Evolutionary conservation across 2,797 vertebrate species (phyloP).

Genomic region (Helostoma temminkii): DNA sequence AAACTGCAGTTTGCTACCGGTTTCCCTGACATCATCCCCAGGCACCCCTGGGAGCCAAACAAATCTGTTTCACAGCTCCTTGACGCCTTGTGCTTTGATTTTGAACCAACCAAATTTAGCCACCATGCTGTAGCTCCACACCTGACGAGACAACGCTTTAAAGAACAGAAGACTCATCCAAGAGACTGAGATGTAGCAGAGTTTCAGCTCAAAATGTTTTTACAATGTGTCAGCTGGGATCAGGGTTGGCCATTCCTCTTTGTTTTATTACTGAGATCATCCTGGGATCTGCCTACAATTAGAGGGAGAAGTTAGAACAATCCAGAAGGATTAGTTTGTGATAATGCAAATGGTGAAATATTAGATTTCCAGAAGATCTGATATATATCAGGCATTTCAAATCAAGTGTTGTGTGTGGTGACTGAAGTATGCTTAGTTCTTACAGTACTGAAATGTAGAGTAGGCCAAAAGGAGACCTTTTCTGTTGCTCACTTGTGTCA

Average conservation of each 20-base stretch:
- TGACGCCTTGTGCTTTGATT: neutral
- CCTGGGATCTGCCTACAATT: neutral
- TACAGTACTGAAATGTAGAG: no score
- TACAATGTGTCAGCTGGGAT: slow-evolving; percentile 25
- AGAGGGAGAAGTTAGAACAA: neutral
- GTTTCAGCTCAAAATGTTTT: slow-evolving; percentile 64
- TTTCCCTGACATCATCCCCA: neutral
- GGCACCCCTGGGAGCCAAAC: neutral
- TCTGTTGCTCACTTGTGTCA: slow-evolving; percentile 13
- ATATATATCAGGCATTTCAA: no score
- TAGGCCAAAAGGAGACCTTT: no score
- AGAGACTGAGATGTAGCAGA: slow-evolving; percentile 1
- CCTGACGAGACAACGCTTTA: neutral
- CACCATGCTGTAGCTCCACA: neutral
- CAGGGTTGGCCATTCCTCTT: neutral
- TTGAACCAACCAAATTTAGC: neutral
- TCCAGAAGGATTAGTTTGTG: no score
- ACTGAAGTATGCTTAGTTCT: no score
- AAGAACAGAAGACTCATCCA: no score
- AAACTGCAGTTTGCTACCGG: neutral
- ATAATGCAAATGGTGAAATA: no score
- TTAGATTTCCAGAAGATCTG: neutral
- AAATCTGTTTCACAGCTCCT: neutral
- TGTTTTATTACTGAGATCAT: neutral
- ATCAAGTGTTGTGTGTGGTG: no score